Conservation (phyloP, 2,888 invertebrate genomes). For the Plemyria rubiginata region DNA sequence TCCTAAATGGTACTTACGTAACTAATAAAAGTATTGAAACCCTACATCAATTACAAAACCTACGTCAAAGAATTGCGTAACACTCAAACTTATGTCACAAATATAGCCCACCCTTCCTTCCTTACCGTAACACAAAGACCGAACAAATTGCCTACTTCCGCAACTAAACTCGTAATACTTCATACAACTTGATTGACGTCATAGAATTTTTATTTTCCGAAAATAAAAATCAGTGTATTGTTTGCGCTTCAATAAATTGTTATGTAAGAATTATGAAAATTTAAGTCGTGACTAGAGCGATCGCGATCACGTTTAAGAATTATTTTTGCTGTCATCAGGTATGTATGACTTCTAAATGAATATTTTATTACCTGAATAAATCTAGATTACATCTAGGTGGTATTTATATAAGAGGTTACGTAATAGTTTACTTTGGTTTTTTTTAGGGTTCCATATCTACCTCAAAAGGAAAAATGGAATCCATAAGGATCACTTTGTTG, state of each 20-base stretch:
- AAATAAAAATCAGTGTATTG: not conserved
- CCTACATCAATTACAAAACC: too few species aligned
- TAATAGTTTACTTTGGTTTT: too few species aligned
- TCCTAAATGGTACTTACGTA: too few species aligned
- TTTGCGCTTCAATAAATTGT: not conserved
- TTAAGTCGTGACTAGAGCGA: conserved; percentile 5
- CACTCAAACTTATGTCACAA: not conserved
- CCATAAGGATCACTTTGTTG: too few species aligned
- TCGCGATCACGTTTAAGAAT: conserved; percentile 1
- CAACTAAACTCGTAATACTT: not conserved
- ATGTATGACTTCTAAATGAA: not conserved
- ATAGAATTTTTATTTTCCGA: not conserved
- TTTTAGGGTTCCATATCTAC: too few species aligned
- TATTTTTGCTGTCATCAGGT: not conserved
- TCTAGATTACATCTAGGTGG: not conserved
- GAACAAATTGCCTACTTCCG: not conserved
- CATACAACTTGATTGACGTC: not conserved
- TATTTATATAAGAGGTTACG: too few species aligned
- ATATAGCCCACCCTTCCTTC: not conserved
- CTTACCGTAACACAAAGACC: not conserved
- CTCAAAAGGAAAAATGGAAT: too few species aligned
- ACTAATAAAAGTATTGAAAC: too few species aligned
- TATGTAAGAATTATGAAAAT: conserved; percentile 4
- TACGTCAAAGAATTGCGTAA: too few species aligned
- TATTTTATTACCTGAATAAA: not conserved